phyloP scores from a whole-genome alignment of 2,113 vertebrate species.

The Lasiurus borealis region DNA sequence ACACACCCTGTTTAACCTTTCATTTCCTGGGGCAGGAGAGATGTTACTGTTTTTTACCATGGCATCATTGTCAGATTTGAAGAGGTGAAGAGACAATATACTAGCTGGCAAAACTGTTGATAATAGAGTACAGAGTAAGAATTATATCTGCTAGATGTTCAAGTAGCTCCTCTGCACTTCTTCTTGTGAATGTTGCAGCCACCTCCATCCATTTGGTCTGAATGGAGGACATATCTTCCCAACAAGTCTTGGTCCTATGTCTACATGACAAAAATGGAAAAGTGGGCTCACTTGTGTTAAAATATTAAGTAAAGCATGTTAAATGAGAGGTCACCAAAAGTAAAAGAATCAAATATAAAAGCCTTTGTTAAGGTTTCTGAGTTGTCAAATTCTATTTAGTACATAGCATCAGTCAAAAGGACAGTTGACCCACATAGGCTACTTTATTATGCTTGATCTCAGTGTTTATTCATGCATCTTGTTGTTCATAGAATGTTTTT shows the following conservation, averaged over 20 bases:
- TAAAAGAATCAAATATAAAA: constrained; percentile 23
- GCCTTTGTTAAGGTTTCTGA: background rate
- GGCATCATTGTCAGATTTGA: background rate
- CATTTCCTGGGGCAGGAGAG: background rate
- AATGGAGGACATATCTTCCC: background rate
- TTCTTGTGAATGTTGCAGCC: background rate
- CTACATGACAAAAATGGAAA: background rate
- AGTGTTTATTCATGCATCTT: constrained; percentile 39
- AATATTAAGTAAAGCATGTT: constrained; percentile 13
- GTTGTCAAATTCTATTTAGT: constrained; percentile 52
- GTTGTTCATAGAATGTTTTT: constrained; percentile 44
- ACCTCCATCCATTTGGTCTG: background rate
- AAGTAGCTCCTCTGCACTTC: background rate
- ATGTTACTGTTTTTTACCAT: background rate
- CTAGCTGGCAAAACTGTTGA: background rate
- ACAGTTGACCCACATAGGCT: constrained; percentile 9
- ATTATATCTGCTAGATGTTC: background rate
- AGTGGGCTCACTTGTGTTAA: background rate
- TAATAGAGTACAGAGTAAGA: background rate
- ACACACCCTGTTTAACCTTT: background rate
- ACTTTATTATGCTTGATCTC: constrained; percentile 8
- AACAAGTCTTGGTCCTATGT: background rate
- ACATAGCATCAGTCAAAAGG: constrained; percentile 9
- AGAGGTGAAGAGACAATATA: background rate
- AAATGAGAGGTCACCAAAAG: constrained; percentile 54